Conservation (phyloP, 2,797 vertebrate genomes). For the Hydrolagus colliei region DNA sequence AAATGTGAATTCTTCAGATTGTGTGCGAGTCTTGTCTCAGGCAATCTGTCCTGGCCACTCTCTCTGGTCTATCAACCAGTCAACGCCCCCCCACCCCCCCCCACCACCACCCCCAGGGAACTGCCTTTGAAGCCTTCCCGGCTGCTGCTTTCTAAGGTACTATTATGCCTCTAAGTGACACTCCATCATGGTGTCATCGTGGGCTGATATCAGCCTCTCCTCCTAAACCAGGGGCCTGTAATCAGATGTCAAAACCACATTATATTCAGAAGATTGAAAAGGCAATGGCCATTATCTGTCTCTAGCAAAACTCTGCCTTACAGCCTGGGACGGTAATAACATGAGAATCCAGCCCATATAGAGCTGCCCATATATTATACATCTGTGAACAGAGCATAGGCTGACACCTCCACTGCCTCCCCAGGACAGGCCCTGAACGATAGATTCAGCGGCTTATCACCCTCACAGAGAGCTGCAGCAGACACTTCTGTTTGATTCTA, state of each 20-base stretch:
- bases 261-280: constrained; percentile 66
- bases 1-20: background rate
- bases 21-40: background rate
- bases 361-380: constrained; percentile 16
- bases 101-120: background rate
- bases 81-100: background rate
- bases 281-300: constrained; percentile 54
- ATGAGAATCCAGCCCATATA: background rate
- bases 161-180: constrained; percentile 25
- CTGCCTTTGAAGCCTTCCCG: background rate
- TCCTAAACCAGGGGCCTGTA: constrained; percentile 38
- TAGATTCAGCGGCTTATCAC: background rate
- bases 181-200: constrained; percentile 18
- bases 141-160: constrained; percentile 15
- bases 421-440: background rate
- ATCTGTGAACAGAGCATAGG: background rate
- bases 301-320: constrained; percentile 17
- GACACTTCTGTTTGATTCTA: constrained; percentile 19
- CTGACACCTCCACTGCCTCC: background rate
- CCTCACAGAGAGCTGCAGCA: background rate
- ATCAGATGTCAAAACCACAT: constrained; percentile 55
- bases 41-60: constrained; percentile 1
- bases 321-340: constrained; percentile 18
- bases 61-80: background rate
- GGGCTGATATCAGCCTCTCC: constrained; percentile 20